These are phyloP conservation scores for Apotomis capreana DNA, from an alignment of 2,888 invertebrate genomes.

Conservation along the genomic window DNA sequence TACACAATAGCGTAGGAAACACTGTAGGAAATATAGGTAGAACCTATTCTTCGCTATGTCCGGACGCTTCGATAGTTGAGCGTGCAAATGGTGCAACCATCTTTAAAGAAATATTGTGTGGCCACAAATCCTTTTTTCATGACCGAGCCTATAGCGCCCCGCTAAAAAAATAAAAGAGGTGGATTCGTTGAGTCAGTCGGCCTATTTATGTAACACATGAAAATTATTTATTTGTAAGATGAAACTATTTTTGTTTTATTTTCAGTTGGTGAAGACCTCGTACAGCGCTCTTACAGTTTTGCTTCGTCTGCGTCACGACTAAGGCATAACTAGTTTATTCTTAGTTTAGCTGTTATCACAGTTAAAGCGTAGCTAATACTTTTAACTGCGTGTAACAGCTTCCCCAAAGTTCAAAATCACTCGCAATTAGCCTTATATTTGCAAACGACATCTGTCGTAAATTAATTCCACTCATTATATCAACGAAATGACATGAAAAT, in stretches of 20 bases:
- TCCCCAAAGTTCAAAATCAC: slow-evolving; percentile 23
- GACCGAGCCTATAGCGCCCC: too few relatives aligned
- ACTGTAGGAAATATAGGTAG: too few relatives aligned
- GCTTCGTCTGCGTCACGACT: slow-evolving; percentile 57
- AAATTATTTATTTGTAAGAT: too few relatives aligned
- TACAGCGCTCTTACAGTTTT: slow-evolving; percentile 73
- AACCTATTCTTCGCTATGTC: too few relatives aligned
- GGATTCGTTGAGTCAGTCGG: too few relatives aligned
- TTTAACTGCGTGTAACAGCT: slow-evolving; percentile 18
- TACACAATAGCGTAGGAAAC: too few relatives aligned
- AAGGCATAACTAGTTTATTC: slow-evolving; percentile 4
- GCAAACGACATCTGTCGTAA: slow-evolving; percentile 39
- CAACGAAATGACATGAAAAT: slow-evolving; percentile 14
- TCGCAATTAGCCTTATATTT: slow-evolving; percentile 15
- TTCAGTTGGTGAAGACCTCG: slow-evolving; percentile 74
- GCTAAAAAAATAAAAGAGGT: too few relatives aligned
- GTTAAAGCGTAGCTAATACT: slow-evolving; percentile 10
- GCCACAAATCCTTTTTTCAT: too few relatives aligned
- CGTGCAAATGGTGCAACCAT: too few relatives aligned
- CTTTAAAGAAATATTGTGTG: too few relatives aligned
- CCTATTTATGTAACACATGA: too few relatives aligned
- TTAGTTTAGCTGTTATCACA: background rate
- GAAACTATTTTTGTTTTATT: slow-evolving; percentile 45
- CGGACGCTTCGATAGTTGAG: too few relatives aligned
- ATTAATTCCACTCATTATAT: slow-evolving; percentile 38